Conservation (phyloP, 2,888 invertebrate genomes). For the Meghimatium bilineatum region DNA sequence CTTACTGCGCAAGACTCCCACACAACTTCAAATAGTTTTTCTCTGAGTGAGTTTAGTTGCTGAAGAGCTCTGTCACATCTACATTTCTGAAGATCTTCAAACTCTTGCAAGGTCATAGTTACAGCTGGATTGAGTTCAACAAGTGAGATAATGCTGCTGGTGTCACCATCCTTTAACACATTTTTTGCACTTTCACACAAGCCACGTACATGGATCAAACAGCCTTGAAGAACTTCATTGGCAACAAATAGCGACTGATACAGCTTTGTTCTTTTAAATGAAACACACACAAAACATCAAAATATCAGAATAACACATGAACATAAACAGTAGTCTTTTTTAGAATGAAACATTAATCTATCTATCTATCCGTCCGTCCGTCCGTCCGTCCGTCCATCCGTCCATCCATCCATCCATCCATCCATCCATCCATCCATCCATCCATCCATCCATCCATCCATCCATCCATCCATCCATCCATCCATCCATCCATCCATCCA, state of each 20-base stretch:
- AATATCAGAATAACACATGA: not conserved
- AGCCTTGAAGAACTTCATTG: slow-evolving; percentile 76
- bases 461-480: too few relatives aligned
- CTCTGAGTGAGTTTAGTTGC: slow-evolving; percentile 67
- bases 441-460: too few relatives aligned
- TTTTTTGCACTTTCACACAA: slow-evolving; percentile 74
- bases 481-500: too few relatives aligned
- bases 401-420: too few relatives aligned
- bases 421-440: too few relatives aligned
- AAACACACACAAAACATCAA: not conserved
- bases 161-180: slow-evolving; percentile 53
- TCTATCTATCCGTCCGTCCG: too few relatives aligned
- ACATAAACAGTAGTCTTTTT: not conserved
- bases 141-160: slow-evolving; percentile 65
- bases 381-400: too few relatives aligned
- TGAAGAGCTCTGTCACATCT: slow-evolving; percentile 65
- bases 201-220: slow-evolving; percentile 72
- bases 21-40: slow-evolving; percentile 71
- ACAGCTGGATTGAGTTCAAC: slow-evolving; percentile 65
- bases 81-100: slow-evolving; percentile 65
- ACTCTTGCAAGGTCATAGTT: slow-evolving; percentile 70
- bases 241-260: slow-evolving; percentile 70
- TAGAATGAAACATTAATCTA: too few relatives aligned
- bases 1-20: slow-evolving; percentile 76
- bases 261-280: slow-evolving; percentile 62